phyloP scores from a whole-genome alignment of 2,888 invertebrate genomes.

The Sesamia inferens region DNA sequence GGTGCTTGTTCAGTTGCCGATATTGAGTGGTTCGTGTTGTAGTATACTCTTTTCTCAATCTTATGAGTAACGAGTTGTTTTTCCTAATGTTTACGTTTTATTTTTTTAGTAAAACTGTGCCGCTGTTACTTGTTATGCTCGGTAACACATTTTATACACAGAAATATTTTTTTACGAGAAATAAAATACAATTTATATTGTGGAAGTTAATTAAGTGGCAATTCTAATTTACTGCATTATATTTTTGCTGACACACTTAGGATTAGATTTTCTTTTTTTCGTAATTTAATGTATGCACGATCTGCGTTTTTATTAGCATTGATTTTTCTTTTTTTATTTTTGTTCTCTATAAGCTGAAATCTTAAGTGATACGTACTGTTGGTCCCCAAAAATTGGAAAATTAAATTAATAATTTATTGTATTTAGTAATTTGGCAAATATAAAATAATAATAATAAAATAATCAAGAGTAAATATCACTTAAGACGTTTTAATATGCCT shows the following conservation, averaged over 20 bases:
- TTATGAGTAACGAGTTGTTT: slow-evolving; percentile 55
- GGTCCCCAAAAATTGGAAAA: slow-evolving; percentile 69
- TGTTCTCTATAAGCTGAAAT: slow-evolving; percentile 75
- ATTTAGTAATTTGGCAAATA: slow-evolving; percentile 67
- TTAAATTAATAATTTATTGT: slow-evolving; percentile 78
- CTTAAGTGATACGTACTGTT: slow-evolving; percentile 74
- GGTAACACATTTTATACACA: slow-evolving; percentile 89
- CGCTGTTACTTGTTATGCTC: slow-evolving; percentile 84
- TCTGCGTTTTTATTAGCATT: slow-evolving; percentile 88
- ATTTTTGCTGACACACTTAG: slow-evolving; percentile 90
- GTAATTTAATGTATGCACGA: slow-evolving; percentile 89
- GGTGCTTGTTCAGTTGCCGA: slow-evolving; percentile 31
- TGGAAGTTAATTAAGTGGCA: slow-evolving; percentile 88
- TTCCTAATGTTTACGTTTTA: slow-evolving; percentile 46
- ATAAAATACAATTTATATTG: slow-evolving; percentile 82
- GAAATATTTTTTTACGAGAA: slow-evolving; percentile 89
- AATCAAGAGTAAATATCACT: slow-evolving; percentile 73
- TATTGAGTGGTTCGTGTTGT: slow-evolving; percentile 48
- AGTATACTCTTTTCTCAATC: slow-evolving; percentile 59
- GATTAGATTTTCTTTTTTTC: slow-evolving; percentile 79
- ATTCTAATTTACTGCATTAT: slow-evolving; percentile 89
- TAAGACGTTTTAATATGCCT: slow-evolving; percentile 78
- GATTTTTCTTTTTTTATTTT: slow-evolving; percentile 72
- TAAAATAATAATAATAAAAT: slow-evolving; percentile 62
- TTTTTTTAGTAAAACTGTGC: slow-evolving; percentile 75